These are phyloP conservation scores for Habrosyne pyritoides DNA, from an alignment of 2,888 invertebrate genomes.

Conservation along the genomic window DNA sequence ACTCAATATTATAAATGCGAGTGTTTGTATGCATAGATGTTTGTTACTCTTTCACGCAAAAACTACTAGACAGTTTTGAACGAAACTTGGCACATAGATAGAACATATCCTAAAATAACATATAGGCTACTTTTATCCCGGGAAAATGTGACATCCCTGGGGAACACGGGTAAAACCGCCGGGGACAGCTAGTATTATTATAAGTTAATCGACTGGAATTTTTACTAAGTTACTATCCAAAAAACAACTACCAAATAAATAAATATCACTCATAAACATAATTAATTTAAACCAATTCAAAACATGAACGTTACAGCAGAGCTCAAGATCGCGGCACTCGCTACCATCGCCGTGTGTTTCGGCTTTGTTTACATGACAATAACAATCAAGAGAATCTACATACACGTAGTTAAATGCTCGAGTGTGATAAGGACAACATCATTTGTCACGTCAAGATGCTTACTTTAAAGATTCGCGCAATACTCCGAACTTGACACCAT, in stretches of 20 bases:
- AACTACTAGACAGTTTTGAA: too few species aligned
- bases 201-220: too few species aligned
- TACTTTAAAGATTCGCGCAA: constrained; percentile 20
- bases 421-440: constrained; percentile 38
- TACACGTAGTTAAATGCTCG: constrained; percentile 27
- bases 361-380: constrained; percentile 67
- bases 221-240: too few species aligned
- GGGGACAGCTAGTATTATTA: too few species aligned
- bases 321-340: constrained; percentile 37
- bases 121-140: too few species aligned
- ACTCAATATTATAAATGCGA: too few species aligned
- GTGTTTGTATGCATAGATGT: too few species aligned
- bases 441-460: constrained; percentile 26
- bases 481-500: constrained; percentile 37
- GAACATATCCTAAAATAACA: too few species aligned
- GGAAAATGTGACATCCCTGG: too few species aligned
- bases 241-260: not conserved
- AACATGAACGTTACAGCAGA: constrained; percentile 5
- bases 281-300: constrained; percentile 26
- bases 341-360: constrained; percentile 45
- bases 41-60: too few species aligned
- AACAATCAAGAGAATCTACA: constrained; percentile 47
- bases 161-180: too few species aligned
- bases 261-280: constrained; percentile 10
- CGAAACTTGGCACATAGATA: too few species aligned